Evolutionary conservation across 2,797 vertebrate genomes (phyloP).

Genomic region (Smutsia gigantea): DNA sequence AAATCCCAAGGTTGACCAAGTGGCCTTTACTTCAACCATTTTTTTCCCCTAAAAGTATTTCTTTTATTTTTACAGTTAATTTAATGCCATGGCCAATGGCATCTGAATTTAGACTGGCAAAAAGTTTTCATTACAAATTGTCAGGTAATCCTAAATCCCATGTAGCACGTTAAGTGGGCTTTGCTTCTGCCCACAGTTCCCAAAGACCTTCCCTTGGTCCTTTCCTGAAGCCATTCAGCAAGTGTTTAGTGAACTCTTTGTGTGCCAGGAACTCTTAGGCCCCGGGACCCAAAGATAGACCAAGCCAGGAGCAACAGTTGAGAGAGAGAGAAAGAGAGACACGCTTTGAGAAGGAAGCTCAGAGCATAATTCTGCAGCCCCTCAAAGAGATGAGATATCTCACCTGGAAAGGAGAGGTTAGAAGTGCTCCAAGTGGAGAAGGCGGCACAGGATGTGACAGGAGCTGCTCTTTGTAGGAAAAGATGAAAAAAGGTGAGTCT

Average conservation of each 20-base stretch:
- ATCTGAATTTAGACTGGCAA: neutral
- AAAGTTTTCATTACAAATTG: conserved; percentile 33
- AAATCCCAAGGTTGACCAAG: neutral
- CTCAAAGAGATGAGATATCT: neutral
- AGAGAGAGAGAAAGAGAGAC: too few species aligned
- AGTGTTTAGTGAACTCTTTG: neutral
- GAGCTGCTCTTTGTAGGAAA: neutral
- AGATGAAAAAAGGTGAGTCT: neutral
- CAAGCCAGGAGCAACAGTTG: neutral
- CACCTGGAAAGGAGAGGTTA: neutral
- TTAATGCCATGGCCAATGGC: neutral
- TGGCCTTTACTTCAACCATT: neutral
- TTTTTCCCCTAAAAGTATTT: neutral
- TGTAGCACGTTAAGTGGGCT: neutral
- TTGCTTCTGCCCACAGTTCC: neutral
- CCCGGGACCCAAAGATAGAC: neutral
- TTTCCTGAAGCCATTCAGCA: neutral
- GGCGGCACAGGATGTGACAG: neutral
- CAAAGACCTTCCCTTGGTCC: neutral
- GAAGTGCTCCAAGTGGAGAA: neutral
- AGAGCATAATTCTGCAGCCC: neutral
- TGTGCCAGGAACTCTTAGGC: neutral
- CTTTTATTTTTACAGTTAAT: conserved; percentile 33
- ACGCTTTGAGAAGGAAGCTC: neutral
- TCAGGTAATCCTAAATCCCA: neutral